These are phyloP conservation scores for Chrysocyon brachyurus DNA, from an alignment of 2,797 vertebrate genomes.

Conservation along the genomic window DNA sequence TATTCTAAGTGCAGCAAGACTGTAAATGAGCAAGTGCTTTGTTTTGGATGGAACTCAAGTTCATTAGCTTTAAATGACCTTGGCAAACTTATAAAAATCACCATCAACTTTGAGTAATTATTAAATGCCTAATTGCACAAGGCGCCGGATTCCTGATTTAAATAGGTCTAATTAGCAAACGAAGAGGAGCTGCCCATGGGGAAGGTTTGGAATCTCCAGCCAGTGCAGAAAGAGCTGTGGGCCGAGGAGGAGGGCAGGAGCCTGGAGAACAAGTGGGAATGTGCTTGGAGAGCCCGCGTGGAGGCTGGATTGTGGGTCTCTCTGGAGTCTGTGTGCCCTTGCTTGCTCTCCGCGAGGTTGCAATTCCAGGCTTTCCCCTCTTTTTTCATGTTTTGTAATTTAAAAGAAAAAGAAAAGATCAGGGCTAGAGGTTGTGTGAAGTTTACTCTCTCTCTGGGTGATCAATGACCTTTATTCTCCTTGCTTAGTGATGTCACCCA, in stretches of 20 bases:
- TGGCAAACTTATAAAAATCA: slow-evolving; percentile 34
- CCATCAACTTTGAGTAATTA: background rate
- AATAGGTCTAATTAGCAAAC: background rate
- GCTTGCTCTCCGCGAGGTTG: background rate
- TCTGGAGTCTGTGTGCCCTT: background rate
- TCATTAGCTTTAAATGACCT: background rate
- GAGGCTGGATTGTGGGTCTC: too few relatives aligned
- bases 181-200: too few relatives aligned
- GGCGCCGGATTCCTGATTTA: background rate
- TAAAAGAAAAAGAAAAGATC: background rate
- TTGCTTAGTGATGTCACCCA: fast-evolving
- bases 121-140: background rate
- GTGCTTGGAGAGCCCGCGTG: fast-evolving
- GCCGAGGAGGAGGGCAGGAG: fast-evolving
- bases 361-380: background rate
- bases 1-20: background rate
- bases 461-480: background rate
- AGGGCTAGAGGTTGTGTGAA: background rate
- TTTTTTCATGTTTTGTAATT: background rate
- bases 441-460: background rate
- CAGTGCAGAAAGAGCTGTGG: too few relatives aligned
- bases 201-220: background rate
- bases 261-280: fast-evolving
- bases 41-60: background rate
- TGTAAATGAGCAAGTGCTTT: background rate